A percentile compares a stretch with the other conserved stretches of the same genome.
Conservation (phyloP, 1,140 invertebrate genomes). For the Atta colombica region DNA sequence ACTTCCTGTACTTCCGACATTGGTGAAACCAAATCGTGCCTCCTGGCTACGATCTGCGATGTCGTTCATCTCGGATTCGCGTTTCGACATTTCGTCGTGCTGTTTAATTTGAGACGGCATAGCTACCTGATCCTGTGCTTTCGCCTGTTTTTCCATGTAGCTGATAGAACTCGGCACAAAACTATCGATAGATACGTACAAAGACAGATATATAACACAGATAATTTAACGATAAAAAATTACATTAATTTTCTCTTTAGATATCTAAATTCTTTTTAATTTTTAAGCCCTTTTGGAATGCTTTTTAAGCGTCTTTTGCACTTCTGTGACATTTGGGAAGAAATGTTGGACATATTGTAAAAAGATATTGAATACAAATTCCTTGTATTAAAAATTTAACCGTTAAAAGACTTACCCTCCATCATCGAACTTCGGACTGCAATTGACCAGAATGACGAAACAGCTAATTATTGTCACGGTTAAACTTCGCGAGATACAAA, state of each 20-base stretch:
- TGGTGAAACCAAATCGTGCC: slow-evolving; percentile 84
- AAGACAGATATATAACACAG: background rate
- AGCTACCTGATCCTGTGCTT: slow-evolving; percentile 82
- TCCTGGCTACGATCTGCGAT: slow-evolving; percentile 81
- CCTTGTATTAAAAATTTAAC: background rate
- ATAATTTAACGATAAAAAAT: background rate
- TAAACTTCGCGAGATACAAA: slow-evolving; percentile 11
- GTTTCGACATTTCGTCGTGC: slow-evolving; percentile 65
- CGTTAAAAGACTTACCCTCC: slow-evolving; percentile 78
- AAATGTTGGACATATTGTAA: background rate
- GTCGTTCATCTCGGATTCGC: slow-evolving; percentile 71
- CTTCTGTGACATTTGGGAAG: background rate
- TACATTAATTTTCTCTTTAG: background rate
- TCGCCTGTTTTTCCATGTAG: slow-evolving; percentile 80
- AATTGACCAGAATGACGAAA: slow-evolving; percentile 63
- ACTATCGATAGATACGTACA: slow-evolving; percentile 61
- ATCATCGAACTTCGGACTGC: slow-evolving; percentile 82
- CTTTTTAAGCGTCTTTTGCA: background rate
- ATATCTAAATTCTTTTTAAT: background rate
- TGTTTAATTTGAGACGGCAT: slow-evolving; percentile 75
- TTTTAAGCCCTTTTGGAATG: background rate
- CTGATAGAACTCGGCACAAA: slow-evolving; percentile 84
- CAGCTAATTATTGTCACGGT: slow-evolving; percentile 41
- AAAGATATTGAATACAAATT: background rate
- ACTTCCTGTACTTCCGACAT: slow-evolving; percentile 77